These are phyloP conservation scores for Lepidurus apus DNA, from an alignment of 1,140 invertebrate genomes.

Conservation along the genomic window DNA sequence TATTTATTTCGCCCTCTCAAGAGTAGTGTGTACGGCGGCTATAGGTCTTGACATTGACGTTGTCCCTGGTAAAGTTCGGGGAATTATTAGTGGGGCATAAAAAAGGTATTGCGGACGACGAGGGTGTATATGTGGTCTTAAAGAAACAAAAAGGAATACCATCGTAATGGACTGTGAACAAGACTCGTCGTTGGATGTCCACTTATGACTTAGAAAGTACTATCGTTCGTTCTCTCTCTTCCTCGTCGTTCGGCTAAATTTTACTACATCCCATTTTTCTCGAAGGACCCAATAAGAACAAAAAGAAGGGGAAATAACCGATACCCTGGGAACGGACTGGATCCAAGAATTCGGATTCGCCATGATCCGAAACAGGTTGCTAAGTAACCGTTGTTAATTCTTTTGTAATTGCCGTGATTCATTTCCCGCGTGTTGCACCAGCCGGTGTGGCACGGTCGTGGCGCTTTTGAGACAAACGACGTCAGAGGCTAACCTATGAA, in stretches of 20 bases:
- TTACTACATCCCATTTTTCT: neutral
- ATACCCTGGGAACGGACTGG: neutral
- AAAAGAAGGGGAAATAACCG: neutral
- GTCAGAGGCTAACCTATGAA: constrained; percentile 21
- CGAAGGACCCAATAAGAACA: neutral
- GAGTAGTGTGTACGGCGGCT: too few species aligned
- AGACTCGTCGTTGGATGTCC: constrained; percentile 6
- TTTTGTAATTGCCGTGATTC: constrained; percentile 16
- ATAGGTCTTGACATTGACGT: neutral
- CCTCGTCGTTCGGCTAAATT: neutral
- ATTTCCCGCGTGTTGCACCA: neutral
- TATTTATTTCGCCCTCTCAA: too few species aligned
- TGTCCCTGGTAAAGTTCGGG: neutral
- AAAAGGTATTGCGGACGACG: neutral
- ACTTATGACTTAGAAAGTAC: constrained; percentile 3
- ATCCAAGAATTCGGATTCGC: constrained; percentile 14
- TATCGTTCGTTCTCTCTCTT: neutral
- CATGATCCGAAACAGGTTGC: neutral
- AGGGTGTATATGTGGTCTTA: neutral
- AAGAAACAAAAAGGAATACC: neutral
- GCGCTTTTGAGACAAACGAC: constrained; percentile 4
- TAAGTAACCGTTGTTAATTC: constrained; percentile 16
- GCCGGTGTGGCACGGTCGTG: neutral
- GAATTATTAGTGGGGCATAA: constrained; percentile 15
- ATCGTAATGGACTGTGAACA: constrained; percentile 14